Percentiles rank a stretch among this genome's conserved stretches.
Conservation (phyloP, 2,888 invertebrate species). For the Yponomeuta plumbellus region DNA sequence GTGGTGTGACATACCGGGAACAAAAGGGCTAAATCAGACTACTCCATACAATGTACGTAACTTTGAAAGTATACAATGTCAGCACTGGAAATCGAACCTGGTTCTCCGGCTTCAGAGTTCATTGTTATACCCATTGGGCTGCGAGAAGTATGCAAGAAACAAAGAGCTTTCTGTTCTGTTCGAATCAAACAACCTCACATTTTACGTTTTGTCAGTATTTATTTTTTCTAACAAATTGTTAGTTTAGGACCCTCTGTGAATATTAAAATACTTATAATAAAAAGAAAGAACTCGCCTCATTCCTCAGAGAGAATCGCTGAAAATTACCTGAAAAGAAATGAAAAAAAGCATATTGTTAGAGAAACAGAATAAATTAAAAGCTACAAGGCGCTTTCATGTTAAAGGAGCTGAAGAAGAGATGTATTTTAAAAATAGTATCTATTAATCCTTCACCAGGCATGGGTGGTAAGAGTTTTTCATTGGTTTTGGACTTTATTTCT, state of each 20-base stretch:
- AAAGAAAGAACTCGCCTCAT: neutral
- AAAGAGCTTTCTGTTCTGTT: neutral
- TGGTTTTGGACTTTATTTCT: too few species aligned
- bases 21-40: too few species aligned
- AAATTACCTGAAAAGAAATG: slow-evolving; percentile 1
- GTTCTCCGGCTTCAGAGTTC: too few species aligned
- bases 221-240: slow-evolving; percentile 1
- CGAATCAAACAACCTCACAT: neutral
- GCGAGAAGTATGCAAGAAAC: neutral
- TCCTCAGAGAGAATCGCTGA: neutral
- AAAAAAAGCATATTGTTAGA: neutral
- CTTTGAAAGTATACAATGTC: too few species aligned
- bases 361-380: neutral
- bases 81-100: too few species aligned
- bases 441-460: too few species aligned
- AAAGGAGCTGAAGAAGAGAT: too few species aligned
- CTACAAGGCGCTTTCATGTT: neutral
- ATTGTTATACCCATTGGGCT: too few species aligned
- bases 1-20: too few species aligned
- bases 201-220: neutral
- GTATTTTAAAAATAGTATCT: too few species aligned
- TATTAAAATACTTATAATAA: neutral
- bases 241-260: neutral
- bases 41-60: too few species aligned
- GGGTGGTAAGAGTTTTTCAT: too few species aligned